Conservation (phyloP, 2,113 vertebrate species). For the Propithecus coquereli region DNA sequence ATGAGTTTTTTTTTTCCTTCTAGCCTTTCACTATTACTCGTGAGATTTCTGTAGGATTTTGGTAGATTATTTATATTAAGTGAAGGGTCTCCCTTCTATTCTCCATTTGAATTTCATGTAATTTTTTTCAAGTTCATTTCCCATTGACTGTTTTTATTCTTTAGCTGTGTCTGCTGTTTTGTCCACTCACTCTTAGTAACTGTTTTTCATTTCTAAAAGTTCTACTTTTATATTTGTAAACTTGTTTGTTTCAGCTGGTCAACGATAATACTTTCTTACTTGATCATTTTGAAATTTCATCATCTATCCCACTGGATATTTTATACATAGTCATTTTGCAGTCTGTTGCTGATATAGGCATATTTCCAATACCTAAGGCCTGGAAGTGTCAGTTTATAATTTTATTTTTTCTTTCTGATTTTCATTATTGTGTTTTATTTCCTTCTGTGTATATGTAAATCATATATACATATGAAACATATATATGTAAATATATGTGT, state of each 20-base stretch:
- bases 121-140: neutral
- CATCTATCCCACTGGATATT: neutral
- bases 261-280: neutral
- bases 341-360: neutral
- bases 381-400: neutral
- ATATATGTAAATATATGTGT: neutral
- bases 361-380: neutral
- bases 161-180: neutral
- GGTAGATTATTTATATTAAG: neutral
- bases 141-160: neutral
- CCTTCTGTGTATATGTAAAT: neutral
- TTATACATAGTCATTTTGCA: neutral
- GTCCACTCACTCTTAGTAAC: neutral
- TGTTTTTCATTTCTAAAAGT: neutral
- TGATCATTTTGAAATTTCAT: neutral
- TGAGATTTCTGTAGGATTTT: neutral
- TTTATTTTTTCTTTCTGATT: neutral
- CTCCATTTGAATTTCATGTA: neutral
- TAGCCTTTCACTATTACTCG: neutral
- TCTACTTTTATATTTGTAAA: neutral
- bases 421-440: neutral
- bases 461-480: neutral
- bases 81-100: neutral
- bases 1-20: neutral
- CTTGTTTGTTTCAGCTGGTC: neutral